Conservation (phyloP, 2,113 vertebrate species). For the Planiliza haematocheilus region DNA sequence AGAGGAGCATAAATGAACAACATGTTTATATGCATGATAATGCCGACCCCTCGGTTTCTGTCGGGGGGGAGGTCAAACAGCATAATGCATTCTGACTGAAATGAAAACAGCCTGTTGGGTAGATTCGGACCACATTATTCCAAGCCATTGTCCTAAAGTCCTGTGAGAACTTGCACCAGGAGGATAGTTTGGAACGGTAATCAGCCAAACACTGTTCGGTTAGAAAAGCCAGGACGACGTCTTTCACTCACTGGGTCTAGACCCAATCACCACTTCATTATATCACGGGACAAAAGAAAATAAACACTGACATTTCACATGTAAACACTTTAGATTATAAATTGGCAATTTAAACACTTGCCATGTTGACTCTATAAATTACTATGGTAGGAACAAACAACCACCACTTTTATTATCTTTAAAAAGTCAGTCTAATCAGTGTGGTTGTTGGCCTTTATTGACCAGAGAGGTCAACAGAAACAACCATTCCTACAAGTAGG, state of each 20-base stretch:
- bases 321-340: neutral
- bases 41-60: slow-evolving; percentile 20
- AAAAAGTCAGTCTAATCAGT: too few species aligned
- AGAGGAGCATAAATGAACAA: slow-evolving; percentile 65
- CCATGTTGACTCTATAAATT: neutral
- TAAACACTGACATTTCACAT: neutral
- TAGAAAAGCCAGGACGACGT: neutral
- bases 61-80: slow-evolving; percentile 58
- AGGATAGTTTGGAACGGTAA: slow-evolving; percentile 32
- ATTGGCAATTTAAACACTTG: neutral
- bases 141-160: slow-evolving; percentile 36
- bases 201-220: slow-evolving; percentile 30
- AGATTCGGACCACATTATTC: slow-evolving; percentile 56
- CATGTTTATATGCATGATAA: slow-evolving; percentile 66
- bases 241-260: neutral
- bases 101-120: slow-evolving; percentile 47
- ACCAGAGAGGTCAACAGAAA: too few species aligned
- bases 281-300: neutral
- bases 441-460: too few species aligned
- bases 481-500: too few species aligned
- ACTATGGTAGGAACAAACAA: too few species aligned
- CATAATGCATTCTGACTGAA: slow-evolving; percentile 49
- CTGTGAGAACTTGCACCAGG: slow-evolving; percentile 21
- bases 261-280: neutral
- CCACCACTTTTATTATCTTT: too few species aligned